A percentile compares a stretch with the other conserved stretches of the same genome.
These are phyloP conservation scores for Paracanthobrama guichenoti DNA, from an alignment of 2,113 vertebrate genomes.

Conservation along the genomic window DNA sequence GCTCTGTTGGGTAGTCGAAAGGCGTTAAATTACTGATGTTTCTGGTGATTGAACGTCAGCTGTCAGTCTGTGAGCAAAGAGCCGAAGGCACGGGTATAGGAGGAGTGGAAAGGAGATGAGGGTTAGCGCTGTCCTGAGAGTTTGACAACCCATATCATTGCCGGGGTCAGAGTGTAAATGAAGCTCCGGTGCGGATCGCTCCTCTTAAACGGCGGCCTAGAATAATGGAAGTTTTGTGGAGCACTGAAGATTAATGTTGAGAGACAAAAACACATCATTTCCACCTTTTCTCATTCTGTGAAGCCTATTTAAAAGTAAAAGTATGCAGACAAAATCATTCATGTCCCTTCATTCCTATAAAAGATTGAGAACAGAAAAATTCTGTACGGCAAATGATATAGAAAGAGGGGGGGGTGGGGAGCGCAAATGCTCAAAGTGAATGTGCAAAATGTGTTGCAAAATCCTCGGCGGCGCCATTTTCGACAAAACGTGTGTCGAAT, in stretches of 20 bases:
- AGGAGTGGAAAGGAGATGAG: constrained; percentile 1
- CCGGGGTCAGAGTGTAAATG: constrained; percentile 75
- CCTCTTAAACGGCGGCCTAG: constrained; percentile 63
- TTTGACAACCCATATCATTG: constrained; percentile 68
- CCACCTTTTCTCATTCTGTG: not conserved
- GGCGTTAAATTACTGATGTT: constrained; percentile 74
- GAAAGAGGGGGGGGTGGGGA: not conserved
- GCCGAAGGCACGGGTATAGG: constrained; percentile 4
- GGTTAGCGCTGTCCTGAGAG: constrained; percentile 27
- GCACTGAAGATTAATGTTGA: constrained; percentile 70
- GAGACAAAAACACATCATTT: constrained; percentile 35
- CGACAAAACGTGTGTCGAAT: constrained; percentile 11
- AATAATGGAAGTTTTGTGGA: constrained; percentile 69
- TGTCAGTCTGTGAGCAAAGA: constrained; percentile 67
- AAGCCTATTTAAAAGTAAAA: constrained; percentile 31
- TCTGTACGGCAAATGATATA: constrained; percentile 1
- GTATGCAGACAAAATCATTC: constrained; percentile 3
- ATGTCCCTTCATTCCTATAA: constrained; percentile 33
- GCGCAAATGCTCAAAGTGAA: constrained; percentile 15
- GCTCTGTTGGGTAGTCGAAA: constrained; percentile 72
- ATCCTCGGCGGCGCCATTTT: constrained; percentile 1
- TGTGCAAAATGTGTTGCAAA: constrained; percentile 19
- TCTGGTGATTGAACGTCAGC: constrained; percentile 70
- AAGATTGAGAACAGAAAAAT: constrained; percentile 15
- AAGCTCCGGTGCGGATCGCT: constrained; percentile 51